Conservation (phyloP, 2,797 vertebrate species). For the Falco rusticolus region DNA sequence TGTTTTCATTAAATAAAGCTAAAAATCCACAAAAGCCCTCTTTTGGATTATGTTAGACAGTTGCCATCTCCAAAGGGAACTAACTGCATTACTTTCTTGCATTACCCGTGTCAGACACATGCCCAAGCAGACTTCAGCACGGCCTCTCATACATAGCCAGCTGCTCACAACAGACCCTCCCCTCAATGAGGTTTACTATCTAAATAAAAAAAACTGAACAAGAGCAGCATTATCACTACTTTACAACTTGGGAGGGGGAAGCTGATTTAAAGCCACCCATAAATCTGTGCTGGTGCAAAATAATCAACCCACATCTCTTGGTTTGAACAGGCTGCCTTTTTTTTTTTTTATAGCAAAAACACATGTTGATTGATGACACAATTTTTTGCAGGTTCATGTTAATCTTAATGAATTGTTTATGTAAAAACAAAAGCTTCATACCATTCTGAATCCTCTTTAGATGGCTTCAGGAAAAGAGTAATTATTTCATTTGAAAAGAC, state of each 20-base stretch:
- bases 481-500: constrained; percentile 40
- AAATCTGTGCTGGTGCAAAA: constrained; percentile 33
- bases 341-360: neutral
- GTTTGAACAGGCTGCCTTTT: neutral
- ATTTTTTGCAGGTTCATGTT: constrained; percentile 41
- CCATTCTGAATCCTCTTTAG: constrained; percentile 1
- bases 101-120: rapidly evolving
- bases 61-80: neutral
- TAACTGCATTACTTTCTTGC: rapidly evolving
- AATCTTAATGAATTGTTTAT: constrained; percentile 66
- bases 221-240: constrained; percentile 10
- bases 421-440: constrained; percentile 65
- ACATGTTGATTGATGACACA: constrained; percentile 36
- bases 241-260: constrained; percentile 43
- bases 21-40: neutral
- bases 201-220: neutral
- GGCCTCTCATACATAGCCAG: neutral
- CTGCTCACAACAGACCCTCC: neutral
- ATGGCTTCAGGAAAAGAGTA: constrained; percentile 21
- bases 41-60: neutral
- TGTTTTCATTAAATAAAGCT: neutral
- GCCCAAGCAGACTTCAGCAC: neutral
- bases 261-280: constrained; percentile 46
- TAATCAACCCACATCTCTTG: constrained; percentile 14
- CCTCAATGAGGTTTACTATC: neutral